Evolutionary conservation across 2,888 invertebrate genomes (phyloP).

Genomic region (Hololepta plana): DNA sequence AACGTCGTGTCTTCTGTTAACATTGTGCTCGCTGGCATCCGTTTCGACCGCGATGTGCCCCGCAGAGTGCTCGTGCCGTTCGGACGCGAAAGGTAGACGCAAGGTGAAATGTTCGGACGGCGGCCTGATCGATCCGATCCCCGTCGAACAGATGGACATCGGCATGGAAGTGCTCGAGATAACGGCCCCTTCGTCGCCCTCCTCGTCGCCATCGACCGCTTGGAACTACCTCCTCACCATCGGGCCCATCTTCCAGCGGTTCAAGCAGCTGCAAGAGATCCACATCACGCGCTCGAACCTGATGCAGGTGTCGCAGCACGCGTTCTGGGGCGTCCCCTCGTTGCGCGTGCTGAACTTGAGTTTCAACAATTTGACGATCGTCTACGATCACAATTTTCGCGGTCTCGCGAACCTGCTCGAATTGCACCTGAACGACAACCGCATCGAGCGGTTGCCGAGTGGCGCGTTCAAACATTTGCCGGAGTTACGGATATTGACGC

Average conservation of each 20-base stretch:
- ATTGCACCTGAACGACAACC: constrained; percentile 55
- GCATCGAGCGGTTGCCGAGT: constrained; percentile 54
- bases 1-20: constrained; percentile 22
- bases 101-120: constrained; percentile 39
- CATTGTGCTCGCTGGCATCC: too few species aligned
- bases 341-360: constrained; percentile 45
- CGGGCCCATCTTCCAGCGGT: constrained; percentile 44
- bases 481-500: constrained; percentile 44
- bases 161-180: constrained; percentile 48
- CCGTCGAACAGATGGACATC: constrained; percentile 42
- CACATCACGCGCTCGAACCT: constrained; percentile 54
- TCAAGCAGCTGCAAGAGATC: constrained; percentile 44
- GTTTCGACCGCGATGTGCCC: constrained; percentile 45
- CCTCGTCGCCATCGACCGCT: constrained; percentile 34
- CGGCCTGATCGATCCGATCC: constrained; percentile 43
- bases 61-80: constrained; percentile 39
- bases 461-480: constrained; percentile 58
- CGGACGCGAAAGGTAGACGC: constrained; percentile 38
- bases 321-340: constrained; percentile 59
- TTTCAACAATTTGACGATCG: constrained; percentile 51
- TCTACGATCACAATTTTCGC: constrained; percentile 55
- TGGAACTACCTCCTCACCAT: constrained; percentile 44
- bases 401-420: constrained; percentile 55
- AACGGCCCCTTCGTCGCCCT: too few species aligned
- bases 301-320: constrained; percentile 58